Evolutionary conservation across 2,797 vertebrate species (phyloP), one percentile per base, ranked within the genome.

Genomic region (Merluccius polli): DNA sequence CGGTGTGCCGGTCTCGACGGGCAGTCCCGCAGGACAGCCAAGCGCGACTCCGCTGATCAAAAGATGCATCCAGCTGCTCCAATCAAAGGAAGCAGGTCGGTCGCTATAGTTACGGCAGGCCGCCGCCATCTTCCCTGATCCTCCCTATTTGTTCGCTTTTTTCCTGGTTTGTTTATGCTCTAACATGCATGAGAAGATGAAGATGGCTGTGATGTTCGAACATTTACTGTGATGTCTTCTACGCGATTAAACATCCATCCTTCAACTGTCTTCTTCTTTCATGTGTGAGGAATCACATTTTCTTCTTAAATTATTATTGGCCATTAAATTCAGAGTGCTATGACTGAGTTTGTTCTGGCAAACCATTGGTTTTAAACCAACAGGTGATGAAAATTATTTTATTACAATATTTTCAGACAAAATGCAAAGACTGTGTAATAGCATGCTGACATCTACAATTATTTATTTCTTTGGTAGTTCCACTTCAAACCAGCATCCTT

Each of bases 61-160:
- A 86, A 75, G 77, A 74, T 77, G 71, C 41, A 77, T 31, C 77
- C 72, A 78, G 68, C 77, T 74, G 78, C 36, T 80, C 73, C 59
- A 41, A 44, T 73, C 73, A 32, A 74, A 82, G 35, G 70, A 12
- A 16, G 70, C 18, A 12, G 32, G 68, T 75, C 70, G n/a, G 68
- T 29, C 75, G 75, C 73, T 21, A 13, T 27, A 31, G 16, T 11
- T 7, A 52, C 10, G 0, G 33, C 10, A 12, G 65, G 44, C 48
- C 48, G 48, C 48, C 48, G 48, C 71, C 41, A 72, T 70, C 59
- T 59, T 32, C 11, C 36, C 44, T 52, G 18, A 41, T 38, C 8
- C 48, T 36, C 11, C 33, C 44, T 52, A 16, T 21, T 18, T 21
- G 44, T 18, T 52, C 18, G 21, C 48, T 52, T 16, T 15, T 3